Base-by-base conservation (phyloP, 2,113 vertebrate species). In the Calidris pugnax region DNA sequence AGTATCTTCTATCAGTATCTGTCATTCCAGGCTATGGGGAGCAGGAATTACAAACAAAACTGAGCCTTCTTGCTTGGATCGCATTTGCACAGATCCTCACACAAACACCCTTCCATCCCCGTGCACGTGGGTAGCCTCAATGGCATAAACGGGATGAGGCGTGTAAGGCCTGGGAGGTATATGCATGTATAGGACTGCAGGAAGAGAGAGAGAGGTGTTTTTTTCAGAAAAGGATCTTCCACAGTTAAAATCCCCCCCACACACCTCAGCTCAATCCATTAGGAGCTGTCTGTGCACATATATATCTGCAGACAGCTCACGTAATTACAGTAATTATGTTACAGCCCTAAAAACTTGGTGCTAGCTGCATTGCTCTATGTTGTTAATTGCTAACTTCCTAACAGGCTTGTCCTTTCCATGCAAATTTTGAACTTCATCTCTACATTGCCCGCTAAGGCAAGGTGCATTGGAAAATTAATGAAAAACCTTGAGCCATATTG, bases 61-160 rank as follows among this genome's bases (percentile, higher is more conserved):
- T 0, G 4, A 79, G 10, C 18, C 22, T 72, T 32, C 35, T 85
- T 81, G 5, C 26, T 56, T 56, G 16, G 9, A 19, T 68, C 41
- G 18, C 3, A 1, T 79, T 64, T 75, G 24, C 27, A 76, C 15
- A 79, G 35, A 56, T 18, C 28, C 51, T 90, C 16, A 30, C 18
- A 73, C 18, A 71, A 48, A 28, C 6, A 18, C 14, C 11, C 8
- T 64, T 85, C 53, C 8, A 33, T n/a, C 56, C 24, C 64, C 20
- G 13, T 2, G 7, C 8, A 7, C 2, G 6, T 26, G 24, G 11
- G 9, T 48, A 77, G 10, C 14, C 26, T 55, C n/a, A 43, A 1
- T 39, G 62, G 12, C 14, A 12, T 32, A 19, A 85, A 26, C 4
- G 16, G 4, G 21, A 17, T 74, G 53, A 60, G 1, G 3, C 6